Conservation (phyloP, 2,113 vertebrate species). For the Tamias sibiricus region DNA sequence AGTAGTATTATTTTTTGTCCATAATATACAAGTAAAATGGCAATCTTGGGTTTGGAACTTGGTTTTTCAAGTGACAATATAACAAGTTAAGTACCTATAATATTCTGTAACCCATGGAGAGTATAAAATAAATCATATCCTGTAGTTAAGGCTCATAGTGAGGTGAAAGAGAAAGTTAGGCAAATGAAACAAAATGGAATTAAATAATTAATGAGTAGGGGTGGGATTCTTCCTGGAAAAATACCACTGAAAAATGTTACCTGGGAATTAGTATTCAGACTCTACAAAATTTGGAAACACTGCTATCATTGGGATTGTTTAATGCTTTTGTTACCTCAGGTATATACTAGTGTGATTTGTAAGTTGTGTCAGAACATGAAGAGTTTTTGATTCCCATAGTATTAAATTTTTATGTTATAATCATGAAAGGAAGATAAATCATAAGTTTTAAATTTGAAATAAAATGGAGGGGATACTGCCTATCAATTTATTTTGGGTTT, state of each 20-base stretch:
- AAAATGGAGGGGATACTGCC: too few species aligned
- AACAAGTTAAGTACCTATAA: not conserved
- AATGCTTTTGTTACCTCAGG: not conserved
- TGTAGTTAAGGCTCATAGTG: not conserved
- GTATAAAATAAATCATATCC: not conserved
- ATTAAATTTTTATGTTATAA: not conserved
- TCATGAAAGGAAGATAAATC: not conserved
- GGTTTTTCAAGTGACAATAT: not conserved
- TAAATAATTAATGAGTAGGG: not conserved
- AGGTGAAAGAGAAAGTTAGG: not conserved
- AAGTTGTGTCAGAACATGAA: not conserved
- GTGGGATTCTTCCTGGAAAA: not conserved
- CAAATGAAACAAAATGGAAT: not conserved
- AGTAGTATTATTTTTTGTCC: not conserved
- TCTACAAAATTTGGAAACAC: not conserved
- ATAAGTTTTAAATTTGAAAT: not conserved
- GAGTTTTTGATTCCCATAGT: not conserved
- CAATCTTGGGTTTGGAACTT: not conserved
- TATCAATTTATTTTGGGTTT: too few species aligned
- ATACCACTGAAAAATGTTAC: not conserved
- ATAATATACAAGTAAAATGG: not conserved
- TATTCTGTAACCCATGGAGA: not conserved
- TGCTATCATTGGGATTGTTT: not conserved
- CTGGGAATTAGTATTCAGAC: not conserved
- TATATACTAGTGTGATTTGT: not conserved